Percentiles rank a stretch among this genome's conserved stretches.
These are phyloP conservation scores for Heliconius ismenius DNA, from an alignment of 2,888 invertebrate genomes.

Conservation along the genomic window DNA sequence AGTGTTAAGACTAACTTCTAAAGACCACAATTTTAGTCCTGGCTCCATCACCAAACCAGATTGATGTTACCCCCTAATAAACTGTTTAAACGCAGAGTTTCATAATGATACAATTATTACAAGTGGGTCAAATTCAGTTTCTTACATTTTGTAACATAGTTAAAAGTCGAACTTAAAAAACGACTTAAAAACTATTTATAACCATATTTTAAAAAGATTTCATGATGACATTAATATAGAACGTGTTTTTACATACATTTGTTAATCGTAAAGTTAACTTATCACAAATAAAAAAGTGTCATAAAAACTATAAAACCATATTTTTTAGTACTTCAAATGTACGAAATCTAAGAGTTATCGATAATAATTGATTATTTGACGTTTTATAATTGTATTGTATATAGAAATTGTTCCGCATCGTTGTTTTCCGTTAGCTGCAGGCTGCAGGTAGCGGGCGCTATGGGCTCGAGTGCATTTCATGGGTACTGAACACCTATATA, in stretches of 20 bases:
- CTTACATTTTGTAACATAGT: background rate
- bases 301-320: background rate
- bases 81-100: background rate
- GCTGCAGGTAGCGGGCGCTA: slow-evolving; percentile 24
- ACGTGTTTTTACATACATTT: background rate
- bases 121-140: background rate
- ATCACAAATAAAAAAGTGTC: background rate
- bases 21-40: no score
- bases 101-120: background rate
- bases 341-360: background rate
- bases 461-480: slow-evolving; percentile 30
- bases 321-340: background rate
- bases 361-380: slow-evolving; percentile 19
- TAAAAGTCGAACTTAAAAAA: background rate
- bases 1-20: no score
- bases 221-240: background rate
- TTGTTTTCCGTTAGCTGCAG: slow-evolving; percentile 24
- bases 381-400: slow-evolving; percentile 3
- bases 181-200: background rate
- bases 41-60: no score
- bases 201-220: background rate
- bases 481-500: slow-evolving; percentile 17
- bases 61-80: background rate
- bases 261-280: background rate
- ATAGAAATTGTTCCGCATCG: slow-evolving; percentile 29